phyloP scores from a whole-genome alignment of 2,113 vertebrate species.

The Toxotes jaculatrix region DNA sequence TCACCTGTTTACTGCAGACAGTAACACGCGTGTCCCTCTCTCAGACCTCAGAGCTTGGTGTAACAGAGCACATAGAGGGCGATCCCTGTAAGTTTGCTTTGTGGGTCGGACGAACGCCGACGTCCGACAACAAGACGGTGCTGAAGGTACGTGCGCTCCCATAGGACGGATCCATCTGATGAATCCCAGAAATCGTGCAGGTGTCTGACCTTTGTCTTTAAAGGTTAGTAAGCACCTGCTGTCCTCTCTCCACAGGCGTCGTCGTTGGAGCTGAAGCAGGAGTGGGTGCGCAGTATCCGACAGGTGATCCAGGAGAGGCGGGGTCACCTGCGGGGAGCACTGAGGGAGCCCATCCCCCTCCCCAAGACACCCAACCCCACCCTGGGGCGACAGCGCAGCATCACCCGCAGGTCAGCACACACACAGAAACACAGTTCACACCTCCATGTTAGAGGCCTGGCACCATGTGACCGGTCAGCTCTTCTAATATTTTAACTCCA shows the following conservation, averaged over 20 bases:
- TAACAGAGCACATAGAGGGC: conserved; percentile 98
- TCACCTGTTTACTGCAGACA: no score
- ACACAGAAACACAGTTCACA: background rate
- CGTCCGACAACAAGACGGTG: conserved; percentile 98
- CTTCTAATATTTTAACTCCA: background rate
- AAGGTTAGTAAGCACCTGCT: no score
- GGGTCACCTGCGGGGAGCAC: conserved; percentile 95
- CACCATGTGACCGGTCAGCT: background rate
- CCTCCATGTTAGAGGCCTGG: background rate
- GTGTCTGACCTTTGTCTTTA: background rate
- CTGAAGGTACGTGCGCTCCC: conserved; percentile 87
- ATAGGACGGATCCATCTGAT: background rate
- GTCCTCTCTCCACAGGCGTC: conserved; percentile 85
- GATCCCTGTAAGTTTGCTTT: conserved; percentile 98
- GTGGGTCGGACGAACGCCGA: conserved; percentile 97
- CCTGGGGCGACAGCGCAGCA: conserved; percentile 90
- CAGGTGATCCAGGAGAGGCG: conserved; percentile 99
- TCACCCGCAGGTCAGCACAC: conserved; percentile 91
- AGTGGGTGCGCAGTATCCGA: conserved; percentile 98
- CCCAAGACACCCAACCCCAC: conserved; percentile 94
- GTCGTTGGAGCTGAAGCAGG: conserved; percentile 97
- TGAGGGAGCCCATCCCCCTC: conserved; percentile 97
- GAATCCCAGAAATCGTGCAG: no score
- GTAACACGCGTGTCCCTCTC: conserved; percentile 52
- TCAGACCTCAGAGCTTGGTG: conserved; percentile 97